Base-by-base conservation (phyloP, 2,113 vertebrate species). In the Suncus etruscus region DNA sequence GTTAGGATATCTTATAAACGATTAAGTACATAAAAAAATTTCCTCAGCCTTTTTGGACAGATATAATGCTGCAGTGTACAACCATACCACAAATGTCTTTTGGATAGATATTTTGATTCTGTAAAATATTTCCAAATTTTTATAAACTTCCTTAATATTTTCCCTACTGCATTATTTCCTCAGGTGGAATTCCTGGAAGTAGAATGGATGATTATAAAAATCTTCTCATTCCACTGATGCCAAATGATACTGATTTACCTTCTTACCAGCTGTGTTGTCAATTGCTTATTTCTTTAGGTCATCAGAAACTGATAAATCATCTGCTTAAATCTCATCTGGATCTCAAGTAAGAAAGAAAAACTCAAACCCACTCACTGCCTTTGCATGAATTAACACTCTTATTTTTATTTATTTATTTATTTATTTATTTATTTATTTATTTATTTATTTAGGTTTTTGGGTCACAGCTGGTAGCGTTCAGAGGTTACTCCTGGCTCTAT, bases 51-150 rank as follows among this genome's bases (percentile, higher is more conserved):
- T 87, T 83, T 63, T 74, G 86, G 39, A 95, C 12, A 61, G 65
- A 54, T 89, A 45, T 66, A 63, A 81, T 76, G 69, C 63, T 69
- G 58, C 58, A 18, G n/a, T 70, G 24, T 80, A 47, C 25, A 63
- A 22, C 24, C 31, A n/a, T 47, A 12, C 68, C 58, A 61, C 45
- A 73, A 78, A 83, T 78, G 25, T 22, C 32, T 31, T 14, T 27
- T 14, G 14, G 32, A 16, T n/a, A 32, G 20, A 73, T 69, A 69
- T 93, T 77, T 75, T 27, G 54, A 8, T 76, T 82, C 3, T 65
- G 90, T 50, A 32, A 39, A 32, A 22, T 58, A 85, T 83, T 91
- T 94, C 65, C 78, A 77, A 29, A 79, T 78, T 83, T 73, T 72
- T 31, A 45, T 25, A 45, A 75, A 78, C 73, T 83, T 72, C 22